Evolutionary conservation across 2,888 invertebrate species (phyloP).

Genomic region (Cheilosia impressa): DNA sequence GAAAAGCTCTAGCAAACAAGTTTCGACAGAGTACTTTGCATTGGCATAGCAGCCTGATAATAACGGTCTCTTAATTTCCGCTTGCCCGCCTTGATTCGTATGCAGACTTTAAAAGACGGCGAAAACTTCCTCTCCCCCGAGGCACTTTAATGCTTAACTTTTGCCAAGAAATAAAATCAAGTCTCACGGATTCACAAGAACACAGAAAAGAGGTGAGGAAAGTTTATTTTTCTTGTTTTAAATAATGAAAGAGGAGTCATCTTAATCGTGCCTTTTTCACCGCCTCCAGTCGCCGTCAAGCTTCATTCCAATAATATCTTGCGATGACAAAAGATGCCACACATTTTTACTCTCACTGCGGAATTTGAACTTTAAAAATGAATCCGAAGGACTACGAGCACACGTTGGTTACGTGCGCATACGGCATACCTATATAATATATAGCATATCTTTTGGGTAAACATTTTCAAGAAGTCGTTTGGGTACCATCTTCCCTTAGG

Average conservation of each 20-base stretch:
- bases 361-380: slow-evolving; percentile 32
- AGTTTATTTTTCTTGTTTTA: slow-evolving; percentile 49
- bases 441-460: slow-evolving; percentile 37
- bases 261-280: slow-evolving; percentile 39
- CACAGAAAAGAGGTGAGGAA: slow-evolving; percentile 39
- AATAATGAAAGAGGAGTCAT: slow-evolving; percentile 56
- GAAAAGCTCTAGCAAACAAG: neutral
- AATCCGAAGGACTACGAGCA: slow-evolving; percentile 18
- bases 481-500: slow-evolving; percentile 35
- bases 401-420: neutral
- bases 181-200: slow-evolving; percentile 26
- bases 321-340: slow-evolving; percentile 49
- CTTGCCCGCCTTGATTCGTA: slow-evolving; percentile 10
- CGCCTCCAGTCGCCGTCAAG: slow-evolving; percentile 17
- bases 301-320: slow-evolving; percentile 27
- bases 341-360: slow-evolving; percentile 38
- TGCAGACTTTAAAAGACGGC: slow-evolving; percentile 14
- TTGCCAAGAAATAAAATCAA: slow-evolving; percentile 58
- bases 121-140: neutral
- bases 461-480: slow-evolving; percentile 54
- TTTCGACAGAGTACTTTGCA: neutral
- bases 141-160: slow-evolving; percentile 37
- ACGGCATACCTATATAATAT: neutral
- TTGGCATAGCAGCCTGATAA: slow-evolving; percentile 11
- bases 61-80: slow-evolving; percentile 23